Base-by-base conservation (phyloP, 2,797 vertebrate genomes). In the Hozukius guyotensis region DNA sequence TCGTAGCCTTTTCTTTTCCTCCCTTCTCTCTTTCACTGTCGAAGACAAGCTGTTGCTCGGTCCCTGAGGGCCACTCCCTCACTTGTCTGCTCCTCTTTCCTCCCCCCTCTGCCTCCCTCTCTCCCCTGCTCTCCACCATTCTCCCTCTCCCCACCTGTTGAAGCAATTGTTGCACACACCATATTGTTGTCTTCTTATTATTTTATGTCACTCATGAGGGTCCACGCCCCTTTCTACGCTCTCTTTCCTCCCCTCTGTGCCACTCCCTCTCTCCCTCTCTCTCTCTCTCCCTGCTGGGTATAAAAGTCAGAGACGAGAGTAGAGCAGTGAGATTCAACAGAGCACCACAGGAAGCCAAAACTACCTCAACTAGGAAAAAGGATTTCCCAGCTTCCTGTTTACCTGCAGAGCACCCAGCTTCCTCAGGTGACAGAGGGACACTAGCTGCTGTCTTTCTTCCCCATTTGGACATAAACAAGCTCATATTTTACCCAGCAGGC, bases 121-220 rank as follows among this genome's bases (percentile, higher is more conserved):
- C 68, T 68, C 60, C 69, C 78, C 57, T 78, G 53, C 84, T 87
- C 88, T 79, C 82, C 61, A 0, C 77, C 83, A 72, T 64, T 77
- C 82, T 72, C 73, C 77, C 87, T 93, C 90, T 92, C 90, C 90
- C 96, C 95, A 96, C 95, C 95, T 96, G 95, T 96, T 96, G 95
- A 85, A 89, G 85, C 84, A 78, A 95, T 95, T 95, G 94, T 96
- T 91, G 78, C 70, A 22, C 72, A 0, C 56, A 65, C 79, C 75
- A n/a, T 86, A 94, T 95, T 95, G 93, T 95, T 87, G 85, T 80
- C 72, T 66, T 89, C 88, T 83, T 89, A 70, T 93, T 93, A 89
- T 92, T 93, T 92, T 77, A 83, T 92, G 88, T 89, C 78, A 57
- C 80, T 92, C 84, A 70, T 32, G 77, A 78, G 52, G 80, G 70